These are phyloP conservation scores for Enteromius trimaculatus DNA, from an alignment of 2,797 vertebrate species.

Conservation along the genomic window DNA sequence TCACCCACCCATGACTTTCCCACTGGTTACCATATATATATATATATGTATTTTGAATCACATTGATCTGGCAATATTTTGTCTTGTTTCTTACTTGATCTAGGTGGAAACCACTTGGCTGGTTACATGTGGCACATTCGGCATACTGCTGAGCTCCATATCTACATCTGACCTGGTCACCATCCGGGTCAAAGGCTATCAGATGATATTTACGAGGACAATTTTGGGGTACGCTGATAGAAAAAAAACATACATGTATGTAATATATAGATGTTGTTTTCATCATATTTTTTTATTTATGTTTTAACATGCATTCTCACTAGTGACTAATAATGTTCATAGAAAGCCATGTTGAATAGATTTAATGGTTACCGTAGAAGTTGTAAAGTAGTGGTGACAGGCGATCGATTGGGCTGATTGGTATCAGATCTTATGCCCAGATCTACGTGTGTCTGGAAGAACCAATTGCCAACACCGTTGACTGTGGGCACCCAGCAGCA, in stretches of 20 bases:
- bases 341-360: neutral
- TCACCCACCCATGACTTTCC: neutral
- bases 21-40: neutral
- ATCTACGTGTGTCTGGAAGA: conserved; percentile 55
- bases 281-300: neutral
- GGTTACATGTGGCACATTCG: conserved; percentile 60
- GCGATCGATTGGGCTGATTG: conserved; percentile 58
- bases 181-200: conserved; percentile 62
- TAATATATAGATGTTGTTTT: neutral
- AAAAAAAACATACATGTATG: neutral
- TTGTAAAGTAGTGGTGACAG: conserved; percentile 41
- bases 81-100: conserved; percentile 30
- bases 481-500: conserved; percentile 44
- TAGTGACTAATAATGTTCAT: neutral
- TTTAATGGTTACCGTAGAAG: conserved; percentile 40
- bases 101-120: conserved; percentile 27
- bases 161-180: conserved; percentile 64
- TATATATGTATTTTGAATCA: neutral
- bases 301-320: neutral
- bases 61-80: neutral
- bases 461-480: fast-evolving
- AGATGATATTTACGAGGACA: conserved; percentile 55
- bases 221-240: conserved; percentile 56
- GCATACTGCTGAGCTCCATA: neutral
- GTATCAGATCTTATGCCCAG: conserved; percentile 65